Evolutionary conservation across 2,113 vertebrate genomes (phyloP), one percentile per base, ranked within the genome.

Genomic region (Urocynchramus pylzowi): DNA sequence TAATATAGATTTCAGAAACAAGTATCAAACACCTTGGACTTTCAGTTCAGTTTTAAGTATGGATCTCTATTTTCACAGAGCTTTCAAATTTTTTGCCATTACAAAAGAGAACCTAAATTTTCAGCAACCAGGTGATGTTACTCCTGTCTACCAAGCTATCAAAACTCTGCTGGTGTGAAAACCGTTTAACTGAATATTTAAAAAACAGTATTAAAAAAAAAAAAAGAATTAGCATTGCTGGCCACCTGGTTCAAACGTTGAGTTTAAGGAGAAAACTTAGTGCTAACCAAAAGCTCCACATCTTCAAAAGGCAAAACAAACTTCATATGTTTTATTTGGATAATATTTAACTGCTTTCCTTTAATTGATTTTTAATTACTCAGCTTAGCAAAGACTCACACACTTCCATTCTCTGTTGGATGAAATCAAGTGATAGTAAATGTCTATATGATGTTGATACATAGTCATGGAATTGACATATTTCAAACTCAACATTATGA

Each of bases 401-500:
- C 27, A 64, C 9, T 90, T 74, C 20, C 13, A 54, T 7, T 84
- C 23, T 67, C 63, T 77, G 20, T 45, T 84, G 85, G 83, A 78
- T 73, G 28, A 92, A 84, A 87, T 53, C 24, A 71, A 35, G 76
- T 54, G 78, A 47, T 12, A 78, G 16, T 35, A 93, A 79, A 44
- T 33, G 33, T 9, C 54, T 77, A 77, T 64, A 65, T 83, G 81
- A 79, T 35, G 69, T 53, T 60, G 68, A 73, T 31, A 47, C 23
- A 49, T 37, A 93, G 61, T 82, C 80, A 76, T 39, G 37, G 77
- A 95, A 95, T 42, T 73, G 19, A 90, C 37, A 57, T 31, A 64
- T 73, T 89, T 91, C 69, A 91, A 87, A 87, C 23, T 60, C 81
- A 94, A 87, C 65, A 79, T 82, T 71, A 91, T 73, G 73, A 94